Conservation (phyloP, 2,113 vertebrate species). For the Odobenus rosmarus region DNA sequence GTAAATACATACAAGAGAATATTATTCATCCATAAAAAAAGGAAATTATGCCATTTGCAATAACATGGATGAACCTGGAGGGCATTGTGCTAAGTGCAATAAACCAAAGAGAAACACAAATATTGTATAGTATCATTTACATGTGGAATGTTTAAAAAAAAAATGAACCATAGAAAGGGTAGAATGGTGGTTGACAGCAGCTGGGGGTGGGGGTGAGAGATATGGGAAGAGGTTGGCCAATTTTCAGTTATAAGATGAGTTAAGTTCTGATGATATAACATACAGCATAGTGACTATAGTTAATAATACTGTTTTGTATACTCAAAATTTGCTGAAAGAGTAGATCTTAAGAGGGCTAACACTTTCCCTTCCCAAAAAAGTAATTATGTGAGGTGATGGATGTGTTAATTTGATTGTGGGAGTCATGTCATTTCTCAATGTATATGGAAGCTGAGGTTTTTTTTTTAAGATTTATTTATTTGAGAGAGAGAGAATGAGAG, state of each 20-base stretch:
- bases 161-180: neutral
- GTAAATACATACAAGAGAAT: neutral
- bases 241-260: neutral
- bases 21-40: neutral
- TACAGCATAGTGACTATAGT: neutral
- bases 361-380: neutral
- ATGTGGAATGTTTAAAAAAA: neutral
- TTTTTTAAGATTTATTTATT: too few relatives aligned
- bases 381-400: neutral
- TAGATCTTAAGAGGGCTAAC: neutral
- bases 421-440: neutral
- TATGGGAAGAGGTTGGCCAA: neutral
- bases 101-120: neutral
- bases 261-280: neutral
- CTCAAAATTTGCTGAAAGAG: neutral
- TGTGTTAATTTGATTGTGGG: neutral
- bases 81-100: neutral
- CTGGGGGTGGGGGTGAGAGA: neutral
- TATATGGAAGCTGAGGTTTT: neutral
- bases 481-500: too few relatives aligned
- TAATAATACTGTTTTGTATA: neutral
- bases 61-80: neutral
- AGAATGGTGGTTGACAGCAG: neutral
- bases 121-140: neutral
- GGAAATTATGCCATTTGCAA: neutral